Evolutionary conservation across 2,888 invertebrate species (phyloP).

Genomic region (Cecidostiba fungosa): DNA sequence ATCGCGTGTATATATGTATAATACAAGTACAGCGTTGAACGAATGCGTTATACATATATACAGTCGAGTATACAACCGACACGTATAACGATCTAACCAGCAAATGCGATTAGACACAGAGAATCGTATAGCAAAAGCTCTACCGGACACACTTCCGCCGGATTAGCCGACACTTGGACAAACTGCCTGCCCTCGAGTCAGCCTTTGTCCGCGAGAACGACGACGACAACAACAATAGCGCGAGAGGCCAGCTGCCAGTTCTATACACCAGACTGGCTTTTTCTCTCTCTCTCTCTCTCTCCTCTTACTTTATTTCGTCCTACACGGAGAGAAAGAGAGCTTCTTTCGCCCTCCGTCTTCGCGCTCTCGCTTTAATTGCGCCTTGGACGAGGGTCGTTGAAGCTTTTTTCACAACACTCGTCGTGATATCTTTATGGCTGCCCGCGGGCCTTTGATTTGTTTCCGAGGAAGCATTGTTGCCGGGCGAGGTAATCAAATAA

Average conservation of each 20-base stretch:
- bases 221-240: not conserved
- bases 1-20: not conserved
- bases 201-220: not conserved
- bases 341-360: not conserved
- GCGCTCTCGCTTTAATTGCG: constrained; percentile 26
- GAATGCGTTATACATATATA: not conserved
- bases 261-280: not conserved
- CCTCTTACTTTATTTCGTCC: not conserved
- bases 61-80: no score
- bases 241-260: not conserved
- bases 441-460: not conserved
- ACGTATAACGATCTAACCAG: constrained; percentile 6
- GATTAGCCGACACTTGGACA: constrained; percentile 31
- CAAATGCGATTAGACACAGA: constrained; percentile 5
- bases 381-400: not conserved
- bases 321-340: not conserved
- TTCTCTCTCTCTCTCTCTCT: not conserved
- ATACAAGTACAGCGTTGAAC: not conserved
- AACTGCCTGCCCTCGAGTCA: constrained; percentile 11
- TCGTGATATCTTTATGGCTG: constrained; percentile 28
- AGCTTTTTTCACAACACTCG: constrained; percentile 6
- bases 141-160: constrained; percentile 1
- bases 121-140: not conserved
- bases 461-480: not conserved
- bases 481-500: not conserved